A percentile compares a stretch with the other conserved stretches of the same genome.
phyloP scores from a whole-genome alignment of 2,797 vertebrate species.

The Poecilia velifera region DNA sequence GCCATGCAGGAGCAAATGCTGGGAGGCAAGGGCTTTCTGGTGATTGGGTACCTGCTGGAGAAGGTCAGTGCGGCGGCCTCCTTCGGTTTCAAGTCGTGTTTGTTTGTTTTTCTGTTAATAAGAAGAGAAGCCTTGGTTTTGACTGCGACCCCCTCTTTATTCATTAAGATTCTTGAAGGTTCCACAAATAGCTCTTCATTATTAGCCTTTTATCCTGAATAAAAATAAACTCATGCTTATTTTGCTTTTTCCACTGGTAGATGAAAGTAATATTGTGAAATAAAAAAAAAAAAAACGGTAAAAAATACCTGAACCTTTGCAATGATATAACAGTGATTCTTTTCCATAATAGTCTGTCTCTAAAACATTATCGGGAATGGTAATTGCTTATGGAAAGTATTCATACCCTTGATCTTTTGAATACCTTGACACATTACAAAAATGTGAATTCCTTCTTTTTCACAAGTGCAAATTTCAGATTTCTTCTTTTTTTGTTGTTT shows the following conservation, averaged over 20 bases:
- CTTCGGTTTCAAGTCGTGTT: not conserved
- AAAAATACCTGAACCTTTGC: not conserved
- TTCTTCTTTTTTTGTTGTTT: not conserved
- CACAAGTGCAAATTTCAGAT: not conserved
- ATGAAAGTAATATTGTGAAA: not conserved
- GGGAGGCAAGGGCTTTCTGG: constrained; percentile 96
- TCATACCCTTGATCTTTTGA: not conserved
- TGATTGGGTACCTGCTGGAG: constrained; percentile 96
- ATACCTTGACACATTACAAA: not conserved
- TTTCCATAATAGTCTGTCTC: too few species aligned
- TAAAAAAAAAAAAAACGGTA: not conserved
- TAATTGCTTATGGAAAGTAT: not conserved
- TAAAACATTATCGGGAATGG: not conserved
- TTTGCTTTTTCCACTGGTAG: not conserved
- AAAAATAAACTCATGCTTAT: not conserved
- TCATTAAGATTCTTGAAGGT: not conserved
- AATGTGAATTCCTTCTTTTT: not conserved
- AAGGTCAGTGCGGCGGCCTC: constrained; percentile 85
- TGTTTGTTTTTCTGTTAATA: constrained; percentile 1
- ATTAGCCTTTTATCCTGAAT: not conserved
- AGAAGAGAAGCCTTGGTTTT: not conserved
- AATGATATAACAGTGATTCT: not conserved
- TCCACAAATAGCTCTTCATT: not conserved
- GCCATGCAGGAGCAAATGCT: constrained; percentile 99
- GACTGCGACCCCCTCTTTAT: not conserved